Percentiles rank a stretch among this genome's conserved stretches.
Evolutionary conservation across 2,888 invertebrate genomes (phyloP).

Genomic region (Spodoptera exigua): DNA sequence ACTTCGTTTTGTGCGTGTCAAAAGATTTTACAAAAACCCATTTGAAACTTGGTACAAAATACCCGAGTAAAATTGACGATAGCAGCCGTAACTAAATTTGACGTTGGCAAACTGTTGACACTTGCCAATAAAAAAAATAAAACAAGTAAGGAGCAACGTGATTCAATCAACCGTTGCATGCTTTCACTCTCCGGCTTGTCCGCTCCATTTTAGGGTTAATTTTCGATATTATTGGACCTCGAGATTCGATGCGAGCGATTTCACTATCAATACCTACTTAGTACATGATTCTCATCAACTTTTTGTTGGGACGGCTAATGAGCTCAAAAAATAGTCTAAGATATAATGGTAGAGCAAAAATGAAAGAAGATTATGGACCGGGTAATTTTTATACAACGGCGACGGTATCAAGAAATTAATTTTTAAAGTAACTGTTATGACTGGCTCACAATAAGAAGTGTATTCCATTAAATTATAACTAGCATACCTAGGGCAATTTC

Average conservation of each 20-base stretch:
- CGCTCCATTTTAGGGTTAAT: constrained; percentile 65
- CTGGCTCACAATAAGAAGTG: constrained; percentile 10
- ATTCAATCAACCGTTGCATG: constrained; percentile 78
- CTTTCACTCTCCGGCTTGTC: constrained; percentile 80
- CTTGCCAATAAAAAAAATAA: constrained; percentile 74
- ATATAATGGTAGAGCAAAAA: constrained; percentile 16
- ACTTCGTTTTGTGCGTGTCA: constrained; percentile 8
- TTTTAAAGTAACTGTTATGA: constrained; percentile 22
- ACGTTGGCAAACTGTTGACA: constrained; percentile 75
- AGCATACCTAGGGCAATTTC: too few species aligned
- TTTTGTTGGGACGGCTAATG: constrained; percentile 27
- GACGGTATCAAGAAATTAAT: constrained; percentile 24
- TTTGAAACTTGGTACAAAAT: constrained; percentile 24
- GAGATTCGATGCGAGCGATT: constrained; percentile 48
- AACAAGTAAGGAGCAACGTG: constrained; percentile 70
- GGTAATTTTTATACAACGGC: constrained; percentile 11
- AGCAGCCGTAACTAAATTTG: constrained; percentile 67
- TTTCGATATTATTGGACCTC: constrained; percentile 58
- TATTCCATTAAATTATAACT: too few species aligned
- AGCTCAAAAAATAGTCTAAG: constrained; percentile 11
- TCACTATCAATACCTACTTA: constrained; percentile 54
- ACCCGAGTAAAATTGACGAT: constrained; percentile 63
- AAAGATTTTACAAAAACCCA: constrained; percentile 15
- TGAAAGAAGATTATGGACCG: constrained; percentile 5
- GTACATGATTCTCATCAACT: constrained; percentile 28